Conservation (phyloP, 2,888 invertebrate species). For the Pristionchus japonicus region DNA sequence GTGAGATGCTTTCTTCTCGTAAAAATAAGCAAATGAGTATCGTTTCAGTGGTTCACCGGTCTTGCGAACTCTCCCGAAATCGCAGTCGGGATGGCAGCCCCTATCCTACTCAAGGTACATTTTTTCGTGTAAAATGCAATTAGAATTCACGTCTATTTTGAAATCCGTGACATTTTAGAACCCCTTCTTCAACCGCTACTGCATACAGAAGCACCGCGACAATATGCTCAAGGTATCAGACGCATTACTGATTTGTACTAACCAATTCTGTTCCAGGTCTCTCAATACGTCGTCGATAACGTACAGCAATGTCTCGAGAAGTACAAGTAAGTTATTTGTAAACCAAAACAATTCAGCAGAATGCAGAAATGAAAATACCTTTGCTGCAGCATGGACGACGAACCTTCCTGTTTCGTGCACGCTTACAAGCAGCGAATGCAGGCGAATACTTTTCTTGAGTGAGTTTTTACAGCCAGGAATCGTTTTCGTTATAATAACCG, state of each 20-base stretch:
- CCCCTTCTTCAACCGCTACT: not conserved
- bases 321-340: not conserved
- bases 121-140: too few species aligned
- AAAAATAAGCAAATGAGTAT: not conserved
- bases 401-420: not conserved
- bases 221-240: not conserved
- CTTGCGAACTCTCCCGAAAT: not conserved
- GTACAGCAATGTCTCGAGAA: not conserved
- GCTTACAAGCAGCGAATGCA: slow-evolving; percentile 9
- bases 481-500: not conserved
- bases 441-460: not conserved
- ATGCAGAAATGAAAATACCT: too few species aligned
- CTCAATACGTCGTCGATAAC: not conserved
- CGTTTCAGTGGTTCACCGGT: not conserved
- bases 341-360: too few species aligned
- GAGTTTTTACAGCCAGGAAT: not conserved
- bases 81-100: not conserved
- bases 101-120: not conserved
- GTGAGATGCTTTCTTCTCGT: not conserved
- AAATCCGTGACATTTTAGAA: not conserved
- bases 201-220: not conserved
- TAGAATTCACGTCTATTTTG: too few species aligned
- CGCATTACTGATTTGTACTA: not conserved
- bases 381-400: not conserved
- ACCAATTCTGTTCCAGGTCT: not conserved